phyloP scores from a whole-genome alignment of 2,797 vertebrate species.

The Aselliscus stoliczkanus region DNA sequence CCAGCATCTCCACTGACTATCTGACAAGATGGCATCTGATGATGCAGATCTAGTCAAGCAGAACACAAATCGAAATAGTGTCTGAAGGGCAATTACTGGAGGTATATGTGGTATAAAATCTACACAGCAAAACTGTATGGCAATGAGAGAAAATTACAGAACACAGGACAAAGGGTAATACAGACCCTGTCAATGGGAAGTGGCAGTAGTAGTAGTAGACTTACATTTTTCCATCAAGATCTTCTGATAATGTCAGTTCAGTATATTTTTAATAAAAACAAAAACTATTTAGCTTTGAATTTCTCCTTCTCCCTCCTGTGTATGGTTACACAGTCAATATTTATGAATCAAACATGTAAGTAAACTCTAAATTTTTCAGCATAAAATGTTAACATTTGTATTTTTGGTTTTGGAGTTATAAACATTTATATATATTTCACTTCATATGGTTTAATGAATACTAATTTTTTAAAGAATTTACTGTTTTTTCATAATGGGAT shows the following conservation, averaged over 20 bases:
- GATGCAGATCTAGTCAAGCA: constrained; percentile 75
- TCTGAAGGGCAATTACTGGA: constrained; percentile 78
- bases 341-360: not conserved
- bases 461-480: not conserved
- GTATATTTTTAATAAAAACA: not conserved
- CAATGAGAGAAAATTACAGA: constrained; percentile 75
- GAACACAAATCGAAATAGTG: constrained; percentile 77
- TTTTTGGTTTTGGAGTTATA: not conserved
- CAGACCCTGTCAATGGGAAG: not conserved
- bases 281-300: not conserved
- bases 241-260: not conserved
- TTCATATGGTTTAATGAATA: not conserved
- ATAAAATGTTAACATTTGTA: not conserved
- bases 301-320: not conserved
- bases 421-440: not conserved
- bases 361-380: not conserved
- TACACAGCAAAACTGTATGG: constrained; percentile 71
- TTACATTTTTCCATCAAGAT: not conserved
- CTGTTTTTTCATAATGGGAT: not conserved
- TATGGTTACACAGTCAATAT: not conserved
- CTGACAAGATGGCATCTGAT: constrained; percentile 74
- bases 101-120: constrained; percentile 61
- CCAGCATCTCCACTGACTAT: constrained; percentile 74
- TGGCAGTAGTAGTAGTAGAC: not conserved
- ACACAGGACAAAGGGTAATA: constrained; percentile 56